A percentile compares a stretch with the other conserved stretches of the same genome.
Evolutionary conservation across 92 coral and sea anemone genomes (phyloP).

Genomic region (Virgularia gustaviana): DNA sequence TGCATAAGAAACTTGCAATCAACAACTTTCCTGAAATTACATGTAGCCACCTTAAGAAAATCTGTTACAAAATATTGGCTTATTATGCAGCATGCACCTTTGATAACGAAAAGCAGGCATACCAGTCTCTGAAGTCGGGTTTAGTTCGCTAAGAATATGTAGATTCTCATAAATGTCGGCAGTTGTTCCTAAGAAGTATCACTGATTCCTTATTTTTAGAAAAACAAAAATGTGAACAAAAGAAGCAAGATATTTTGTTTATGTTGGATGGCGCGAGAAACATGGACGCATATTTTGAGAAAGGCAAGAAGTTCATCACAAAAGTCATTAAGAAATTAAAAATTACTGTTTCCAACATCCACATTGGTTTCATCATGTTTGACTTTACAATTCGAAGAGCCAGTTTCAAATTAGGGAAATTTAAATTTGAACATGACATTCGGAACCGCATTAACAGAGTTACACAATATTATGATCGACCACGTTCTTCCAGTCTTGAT

Average conservation of each 20-base stretch:
- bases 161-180: too few relatives aligned
- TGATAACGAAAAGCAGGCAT: too few relatives aligned
- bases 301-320: slow-evolving; percentile 13
- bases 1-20: too few relatives aligned
- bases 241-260: slow-evolving; percentile 17
- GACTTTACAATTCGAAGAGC: background rate
- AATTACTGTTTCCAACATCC: slow-evolving; percentile 12
- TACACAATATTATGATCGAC: background rate
- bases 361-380: slow-evolving; percentile 18
- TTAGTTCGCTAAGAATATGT: too few relatives aligned
- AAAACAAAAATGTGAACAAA: background rate
- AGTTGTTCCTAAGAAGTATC: too few relatives aligned
- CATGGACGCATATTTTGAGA: background rate
- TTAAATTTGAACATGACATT: slow-evolving; percentile 11
- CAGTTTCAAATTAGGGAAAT: background rate
- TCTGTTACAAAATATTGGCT: too few relatives aligned
- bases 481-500: background rate
- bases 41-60: too few relatives aligned
- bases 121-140: too few relatives aligned
- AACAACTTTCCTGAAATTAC: too few relatives aligned
- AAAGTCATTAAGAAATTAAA: slow-evolving; percentile 11
- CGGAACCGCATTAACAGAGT: background rate
- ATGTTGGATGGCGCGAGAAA: slow-evolving; percentile 9
- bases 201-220: slow-evolving; percentile 5
- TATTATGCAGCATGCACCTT: too few relatives aligned